Conservation (phyloP, 2,888 invertebrate species). For the Polyploca ridens region DNA sequence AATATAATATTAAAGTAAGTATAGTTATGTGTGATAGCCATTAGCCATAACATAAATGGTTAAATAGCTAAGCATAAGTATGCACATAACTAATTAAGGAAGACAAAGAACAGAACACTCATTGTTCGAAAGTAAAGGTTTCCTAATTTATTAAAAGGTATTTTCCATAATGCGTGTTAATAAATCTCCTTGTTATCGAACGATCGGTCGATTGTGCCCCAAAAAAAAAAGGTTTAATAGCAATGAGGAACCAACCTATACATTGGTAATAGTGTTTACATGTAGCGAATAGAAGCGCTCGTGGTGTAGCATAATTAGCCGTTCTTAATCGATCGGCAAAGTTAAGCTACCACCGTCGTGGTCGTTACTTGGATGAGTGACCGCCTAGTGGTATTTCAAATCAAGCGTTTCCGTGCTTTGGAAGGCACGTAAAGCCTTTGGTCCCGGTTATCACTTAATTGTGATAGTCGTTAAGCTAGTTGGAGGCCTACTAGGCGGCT, state of each 20-base stretch:
- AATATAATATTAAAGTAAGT: too few species aligned
- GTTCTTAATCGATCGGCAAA: too few species aligned
- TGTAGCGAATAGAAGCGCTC: conserved; percentile 1
- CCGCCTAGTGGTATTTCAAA: too few species aligned
- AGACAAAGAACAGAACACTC: conserved; percentile 19
- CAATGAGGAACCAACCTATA: conserved; percentile 14
- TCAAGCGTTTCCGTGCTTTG: too few species aligned
- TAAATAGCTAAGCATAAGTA: background rate
- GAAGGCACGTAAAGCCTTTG: too few species aligned
- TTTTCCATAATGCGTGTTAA: conserved; percentile 21
- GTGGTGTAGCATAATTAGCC: too few species aligned
- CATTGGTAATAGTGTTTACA: background rate
- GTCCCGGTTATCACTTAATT: too few species aligned
- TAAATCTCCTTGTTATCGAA: conserved; percentile 28
- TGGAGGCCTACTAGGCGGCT: too few species aligned
- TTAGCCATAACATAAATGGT: background rate
- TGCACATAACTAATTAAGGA: background rate
- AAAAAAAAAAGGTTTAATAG: conserved; percentile 26
- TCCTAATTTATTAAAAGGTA: conserved; percentile 21
- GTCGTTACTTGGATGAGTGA: too few species aligned
- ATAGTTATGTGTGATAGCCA: too few species aligned
- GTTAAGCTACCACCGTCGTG: too few species aligned
- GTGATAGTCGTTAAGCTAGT: too few species aligned
- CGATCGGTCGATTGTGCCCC: conserved; percentile 23
- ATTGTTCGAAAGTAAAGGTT: conserved; percentile 24